These are phyloP conservation scores for Drosophila prostipennis DNA, from an alignment of 2,888 invertebrate genomes.

Conservation along the genomic window DNA sequence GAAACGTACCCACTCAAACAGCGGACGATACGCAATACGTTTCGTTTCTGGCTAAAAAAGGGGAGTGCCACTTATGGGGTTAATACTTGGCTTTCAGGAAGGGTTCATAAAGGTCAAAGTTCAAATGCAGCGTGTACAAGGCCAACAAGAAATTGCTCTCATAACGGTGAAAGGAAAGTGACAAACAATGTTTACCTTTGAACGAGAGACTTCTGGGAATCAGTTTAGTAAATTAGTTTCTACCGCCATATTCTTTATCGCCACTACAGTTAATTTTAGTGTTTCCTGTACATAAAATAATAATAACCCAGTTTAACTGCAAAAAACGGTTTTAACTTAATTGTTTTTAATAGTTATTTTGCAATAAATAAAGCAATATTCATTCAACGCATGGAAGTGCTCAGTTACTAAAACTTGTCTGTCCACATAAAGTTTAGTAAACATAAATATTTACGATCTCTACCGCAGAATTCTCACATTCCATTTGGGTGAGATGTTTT, in stretches of 20 bases:
- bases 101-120: constrained; percentile 31
- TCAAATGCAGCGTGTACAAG: constrained; percentile 8
- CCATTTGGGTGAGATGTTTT: constrained; percentile 1
- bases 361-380: too few relatives aligned
- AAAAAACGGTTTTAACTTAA: too few relatives aligned
- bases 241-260: too few relatives aligned
- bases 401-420: not conserved
- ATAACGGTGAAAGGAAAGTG: too few relatives aligned
- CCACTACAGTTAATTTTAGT: too few relatives aligned
- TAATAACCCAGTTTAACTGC: too few relatives aligned
- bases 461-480: not conserved
- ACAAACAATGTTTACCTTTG: too few relatives aligned
- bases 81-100: constrained; percentile 1
- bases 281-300: too few relatives aligned
- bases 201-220: too few relatives aligned
- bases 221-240: too few relatives aligned
- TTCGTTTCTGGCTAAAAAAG: constrained; percentile 1
- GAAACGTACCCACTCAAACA: constrained; percentile 19
- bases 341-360: too few relatives aligned
- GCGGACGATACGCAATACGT: constrained; percentile 13
- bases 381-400: too few relatives aligned
- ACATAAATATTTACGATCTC: not conserved
- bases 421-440: not conserved
- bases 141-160: not conserved
- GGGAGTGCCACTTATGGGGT: constrained; percentile 27